Percentiles rank a stretch among this genome's conserved stretches.
phyloP scores from a whole-genome alignment of 2,113 vertebrate genomes.

The Cairina moschata region DNA sequence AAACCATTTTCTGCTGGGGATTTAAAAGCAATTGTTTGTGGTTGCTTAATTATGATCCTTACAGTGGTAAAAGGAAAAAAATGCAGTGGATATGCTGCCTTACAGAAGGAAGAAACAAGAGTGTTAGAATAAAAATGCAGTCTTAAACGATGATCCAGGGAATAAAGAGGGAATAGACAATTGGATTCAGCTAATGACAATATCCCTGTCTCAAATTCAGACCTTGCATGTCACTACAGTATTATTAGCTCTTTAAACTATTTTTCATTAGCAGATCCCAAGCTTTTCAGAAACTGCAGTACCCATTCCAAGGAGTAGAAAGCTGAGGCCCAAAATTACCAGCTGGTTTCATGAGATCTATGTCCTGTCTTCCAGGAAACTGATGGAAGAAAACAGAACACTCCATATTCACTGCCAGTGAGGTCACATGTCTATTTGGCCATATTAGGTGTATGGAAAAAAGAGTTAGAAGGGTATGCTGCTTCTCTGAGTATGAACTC shows the following conservation, averaged over 20 bases:
- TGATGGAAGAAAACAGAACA: neutral
- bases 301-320: neutral
- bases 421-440: neutral
- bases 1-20: neutral
- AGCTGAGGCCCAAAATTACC: neutral
- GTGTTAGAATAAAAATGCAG: neutral
- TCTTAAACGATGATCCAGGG: neutral
- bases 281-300: neutral
- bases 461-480: neutral
- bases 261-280: neutral
- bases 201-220: neutral
- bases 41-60: neutral
- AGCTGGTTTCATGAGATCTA: neutral
- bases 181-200: neutral
- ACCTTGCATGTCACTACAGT: neutral
- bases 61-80: neutral
- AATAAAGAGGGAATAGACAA: neutral
- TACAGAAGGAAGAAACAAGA: neutral
- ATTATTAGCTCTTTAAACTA: neutral
- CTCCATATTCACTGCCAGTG: neutral
- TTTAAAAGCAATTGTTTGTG: neutral
- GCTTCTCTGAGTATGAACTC: too few relatives aligned
- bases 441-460: neutral
- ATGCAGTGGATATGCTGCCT: neutral
- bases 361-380: neutral